These are phyloP conservation scores for Kryptolebias marmoratus DNA, from an alignment of 2,113 vertebrate species.

Conservation along the genomic window DNA sequence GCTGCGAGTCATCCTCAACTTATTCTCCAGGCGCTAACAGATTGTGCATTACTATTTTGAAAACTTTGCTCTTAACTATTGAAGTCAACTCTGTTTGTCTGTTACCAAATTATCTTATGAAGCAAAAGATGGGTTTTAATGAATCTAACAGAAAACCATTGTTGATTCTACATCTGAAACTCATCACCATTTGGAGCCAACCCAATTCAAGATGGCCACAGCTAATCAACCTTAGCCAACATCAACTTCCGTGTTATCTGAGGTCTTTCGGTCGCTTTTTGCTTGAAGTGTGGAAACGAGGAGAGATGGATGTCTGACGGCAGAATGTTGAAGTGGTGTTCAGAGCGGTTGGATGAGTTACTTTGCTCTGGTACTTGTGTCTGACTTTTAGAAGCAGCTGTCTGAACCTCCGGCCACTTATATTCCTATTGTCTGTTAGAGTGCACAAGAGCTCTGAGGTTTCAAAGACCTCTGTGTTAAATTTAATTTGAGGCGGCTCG, in stretches of 20 bases:
- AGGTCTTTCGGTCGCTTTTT: background rate
- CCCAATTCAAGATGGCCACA: too few species aligned
- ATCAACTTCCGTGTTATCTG: slow-evolving; percentile 8
- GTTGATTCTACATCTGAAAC: too few species aligned
- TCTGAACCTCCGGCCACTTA: slow-evolving; percentile 37
- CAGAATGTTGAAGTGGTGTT: background rate
- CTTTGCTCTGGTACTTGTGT: slow-evolving; percentile 18
- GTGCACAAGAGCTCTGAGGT: slow-evolving; percentile 37
- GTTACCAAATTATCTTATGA: too few species aligned
- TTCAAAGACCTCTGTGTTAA: slow-evolving; percentile 52
- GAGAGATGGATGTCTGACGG: background rate
- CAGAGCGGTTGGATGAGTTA: slow-evolving; percentile 33
- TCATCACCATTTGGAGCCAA: too few species aligned
- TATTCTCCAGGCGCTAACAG: too few species aligned
- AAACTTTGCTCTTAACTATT: too few species aligned
- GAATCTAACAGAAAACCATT: too few species aligned
- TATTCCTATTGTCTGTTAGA: slow-evolving; percentile 37
- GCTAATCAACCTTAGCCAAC: too few species aligned
- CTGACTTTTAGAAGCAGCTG: slow-evolving; percentile 14
- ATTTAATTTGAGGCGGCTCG: slow-evolving; percentile 75
- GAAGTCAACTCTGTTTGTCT: too few species aligned
- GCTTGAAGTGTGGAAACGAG: background rate
- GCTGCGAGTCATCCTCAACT: too few species aligned
- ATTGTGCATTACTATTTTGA: too few species aligned
- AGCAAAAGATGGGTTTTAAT: too few species aligned